Evolutionary conservation across 2,797 vertebrate species (phyloP), one percentile per base, ranked within the genome.

Genomic region (Enteromius paludinosus): DNA sequence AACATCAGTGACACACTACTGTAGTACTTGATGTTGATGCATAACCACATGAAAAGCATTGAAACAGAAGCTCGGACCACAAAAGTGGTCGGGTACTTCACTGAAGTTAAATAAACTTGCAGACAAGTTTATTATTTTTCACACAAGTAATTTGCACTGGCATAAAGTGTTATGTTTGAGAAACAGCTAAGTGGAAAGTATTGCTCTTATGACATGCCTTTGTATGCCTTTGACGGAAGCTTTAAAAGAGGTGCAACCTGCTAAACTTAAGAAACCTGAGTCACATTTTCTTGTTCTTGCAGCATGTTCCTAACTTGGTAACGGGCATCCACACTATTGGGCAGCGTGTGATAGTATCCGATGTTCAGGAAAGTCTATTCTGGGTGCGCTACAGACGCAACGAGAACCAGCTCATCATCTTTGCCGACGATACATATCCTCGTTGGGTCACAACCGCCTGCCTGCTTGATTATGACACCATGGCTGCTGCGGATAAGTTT

Each of bases 391-490:
- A 99, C 91, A 95, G 97, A 64, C 96, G 98, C 59, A 97, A 98
- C 0, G 98, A 99, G 92, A 99, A 99, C 93, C 98, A 99, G 92
- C 96, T 99, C 62, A 99, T 99, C 90, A 98, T 99, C 91, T 99
- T 99, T 33, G 98, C 98, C 0, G 98, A 99, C 20, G 98, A 99
- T 87, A 99, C 98, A 0, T 96, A 98, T 33, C 98, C 98, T 0
- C 97, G 98, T 75, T 99, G 98, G 98, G 96, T 99, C 87, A 99
- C 98, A 0, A 99, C 97, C 0, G 96, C 97, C 59, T 97, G 96
- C 10, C 94, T 99, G 65, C 95, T 99, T 0, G 98, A 99, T 92
- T 99, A 98, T 1, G 97, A 99, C 87, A 98, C 98, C 0, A 98
- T 99, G 93, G 98, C 98, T 11, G 95, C 96, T 0, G 97, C 98